Percentiles rank a stretch among this genome's conserved stretches.
Conservation (phyloP, 1,140 invertebrate species). For the Anastrepha obliqua region DNA sequence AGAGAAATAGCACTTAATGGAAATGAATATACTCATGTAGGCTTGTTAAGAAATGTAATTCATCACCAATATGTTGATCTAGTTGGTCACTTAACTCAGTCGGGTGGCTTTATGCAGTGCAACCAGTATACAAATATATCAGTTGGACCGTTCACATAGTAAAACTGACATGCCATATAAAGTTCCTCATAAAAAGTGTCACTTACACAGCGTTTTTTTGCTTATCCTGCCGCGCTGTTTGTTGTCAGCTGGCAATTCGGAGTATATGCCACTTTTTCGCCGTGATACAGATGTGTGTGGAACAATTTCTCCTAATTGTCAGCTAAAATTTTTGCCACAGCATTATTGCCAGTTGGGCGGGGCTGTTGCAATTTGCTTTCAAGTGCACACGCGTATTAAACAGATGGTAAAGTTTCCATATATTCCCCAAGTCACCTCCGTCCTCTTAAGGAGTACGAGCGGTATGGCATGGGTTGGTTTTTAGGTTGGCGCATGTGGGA, state of each 20-base stretch:
- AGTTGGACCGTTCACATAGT: not conserved
- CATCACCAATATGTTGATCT: not conserved
- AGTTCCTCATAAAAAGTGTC: not conserved
- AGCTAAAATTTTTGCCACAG: not conserved
- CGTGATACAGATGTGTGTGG: too few species aligned
- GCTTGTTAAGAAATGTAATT: constrained; percentile 1
- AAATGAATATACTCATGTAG: not conserved
- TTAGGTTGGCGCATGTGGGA: constrained; percentile 23
- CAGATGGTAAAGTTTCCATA: not conserved
- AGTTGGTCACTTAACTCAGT: not conserved
- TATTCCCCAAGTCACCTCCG: constrained; percentile 10
- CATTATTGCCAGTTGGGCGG: not conserved
- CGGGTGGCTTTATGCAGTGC: not conserved
- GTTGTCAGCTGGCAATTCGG: too few species aligned
- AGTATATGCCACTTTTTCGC: too few species aligned
- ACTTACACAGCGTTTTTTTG: not conserved
- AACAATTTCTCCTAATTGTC: not conserved
- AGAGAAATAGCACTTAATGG: not conserved
- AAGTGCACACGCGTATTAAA: not conserved
- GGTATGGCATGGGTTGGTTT: not conserved
- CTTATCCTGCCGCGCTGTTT: not conserved
- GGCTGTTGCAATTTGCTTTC: not conserved
- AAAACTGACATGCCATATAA: not conserved
- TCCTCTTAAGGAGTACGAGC: constrained; percentile 20
- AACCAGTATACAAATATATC: too few species aligned